Evolutionary conservation across 2,113 vertebrate genomes (phyloP), one percentile per base, ranked within the genome.

Genomic region (Rhombomys opimus): DNA sequence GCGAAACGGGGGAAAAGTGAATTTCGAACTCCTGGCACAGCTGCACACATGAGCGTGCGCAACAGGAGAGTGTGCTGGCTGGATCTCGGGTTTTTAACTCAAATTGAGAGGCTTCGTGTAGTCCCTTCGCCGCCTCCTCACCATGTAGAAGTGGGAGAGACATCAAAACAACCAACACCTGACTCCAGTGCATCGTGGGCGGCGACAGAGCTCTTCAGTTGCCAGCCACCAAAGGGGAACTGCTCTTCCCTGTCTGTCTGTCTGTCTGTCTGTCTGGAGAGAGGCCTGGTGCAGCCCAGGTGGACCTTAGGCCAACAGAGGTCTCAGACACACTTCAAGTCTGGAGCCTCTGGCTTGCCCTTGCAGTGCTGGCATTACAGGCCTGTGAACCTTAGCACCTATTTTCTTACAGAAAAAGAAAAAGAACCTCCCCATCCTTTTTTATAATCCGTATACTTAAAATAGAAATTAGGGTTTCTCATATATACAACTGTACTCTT

Each of bases 1-100:
- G 61, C 54, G 65, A 95, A 96, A 85, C 88, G 38, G n/a, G n/a
- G 65, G 30, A 90, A 87, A 72, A 93, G 25, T 78, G 85, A 61
- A 41, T 82, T 59, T 68, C 11, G 46, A 76, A 46, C 35, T 25
- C 68, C 12, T 90, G 25, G 63, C 27, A 54, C 57, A 70, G 30
- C 65, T 75, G 23, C 3, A 85, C 2, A 68, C 81, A 9, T 7
- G 22, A 23, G 7, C 8, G 38, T 27, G n/a, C 7, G 17, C 41
- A 54, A 90, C 50, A 57, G 5, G 3, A 84, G 68, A 68, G 54
- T 59, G 61, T 17, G 9, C 59, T 87, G 30, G 54, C 89, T 10
- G 4, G 73, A 54, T 86, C n/a, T 25, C 0, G 82, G 35, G 38
- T 46, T 50, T 68, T 93, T 87, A 81, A 93, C 0, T 87, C 63